A percentile compares a stretch with the other conserved stretches of the same genome.
Evolutionary conservation across 2,113 vertebrate genomes (phyloP).

Genomic region (Ancistrus triradiatus): DNA sequence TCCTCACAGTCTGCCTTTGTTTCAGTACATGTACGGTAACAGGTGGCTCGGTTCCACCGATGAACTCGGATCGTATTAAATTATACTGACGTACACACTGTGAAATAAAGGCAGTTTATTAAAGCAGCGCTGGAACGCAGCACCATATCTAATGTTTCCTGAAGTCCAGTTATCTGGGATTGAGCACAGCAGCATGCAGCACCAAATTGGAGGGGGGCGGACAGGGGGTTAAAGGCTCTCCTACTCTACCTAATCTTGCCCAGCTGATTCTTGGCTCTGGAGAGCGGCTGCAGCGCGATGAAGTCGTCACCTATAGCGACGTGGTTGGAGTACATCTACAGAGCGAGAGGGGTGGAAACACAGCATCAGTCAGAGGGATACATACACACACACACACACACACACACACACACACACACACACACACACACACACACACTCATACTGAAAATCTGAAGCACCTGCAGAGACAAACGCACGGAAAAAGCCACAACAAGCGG

Average conservation of each 20-base stretch:
- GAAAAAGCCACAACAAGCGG: no score
- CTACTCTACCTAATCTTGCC: conserved; percentile 99
- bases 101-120: no score
- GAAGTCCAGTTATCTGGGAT: not conserved
- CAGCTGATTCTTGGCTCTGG: conserved; percentile 98
- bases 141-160: no score
- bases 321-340: conserved; percentile 96
- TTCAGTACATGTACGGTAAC: no score
- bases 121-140: no score
- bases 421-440: not conserved
- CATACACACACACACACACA: conserved; percentile 25
- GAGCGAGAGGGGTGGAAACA: conserved; percentile 76
- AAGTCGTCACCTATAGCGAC: conserved; percentile 97
- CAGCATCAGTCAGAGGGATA: conserved; percentile 65
- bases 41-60: no score
- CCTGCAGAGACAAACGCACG: no score
- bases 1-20: no score
- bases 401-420: not conserved
- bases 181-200: conserved; percentile 35
- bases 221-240: conserved; percentile 51
- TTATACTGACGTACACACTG: no score
- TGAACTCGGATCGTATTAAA: no score
- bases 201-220: conserved; percentile 17
- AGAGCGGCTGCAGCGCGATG: conserved; percentile 98
- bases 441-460: no score